Percentiles rank a stretch among this genome's conserved stretches.
Evolutionary conservation across 2,113 vertebrate species (phyloP).

Genomic region (Rhinoptilus africanus): DNA sequence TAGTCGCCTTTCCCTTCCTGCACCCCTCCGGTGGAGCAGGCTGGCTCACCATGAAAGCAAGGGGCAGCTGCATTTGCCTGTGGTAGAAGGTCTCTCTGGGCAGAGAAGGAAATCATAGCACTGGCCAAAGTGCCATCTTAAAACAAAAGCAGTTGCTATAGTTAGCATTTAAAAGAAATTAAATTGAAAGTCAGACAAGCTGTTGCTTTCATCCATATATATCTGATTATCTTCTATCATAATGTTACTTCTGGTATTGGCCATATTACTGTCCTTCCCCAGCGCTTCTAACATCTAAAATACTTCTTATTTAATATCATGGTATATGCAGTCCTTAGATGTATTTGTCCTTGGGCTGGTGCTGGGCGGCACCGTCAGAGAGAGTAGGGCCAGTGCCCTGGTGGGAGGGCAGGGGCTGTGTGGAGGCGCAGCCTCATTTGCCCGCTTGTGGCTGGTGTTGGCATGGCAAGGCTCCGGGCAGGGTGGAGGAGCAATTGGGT

Average conservation of each 20-base stretch:
- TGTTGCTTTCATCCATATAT: neutral
- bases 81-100: neutral
- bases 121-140: neutral
- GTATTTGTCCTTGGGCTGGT: neutral
- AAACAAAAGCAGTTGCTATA: neutral
- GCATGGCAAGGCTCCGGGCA: neutral
- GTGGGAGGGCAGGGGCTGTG: neutral
- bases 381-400: neutral
- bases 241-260: neutral
- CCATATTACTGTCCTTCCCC: neutral
- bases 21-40: too few species aligned
- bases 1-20: neutral
- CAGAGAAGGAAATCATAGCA: neutral
- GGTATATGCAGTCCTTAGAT: neutral
- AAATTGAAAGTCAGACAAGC: neutral
- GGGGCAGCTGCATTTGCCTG: neutral
- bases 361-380: neutral
- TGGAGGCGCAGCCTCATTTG: neutral
- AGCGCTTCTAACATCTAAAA: neutral
- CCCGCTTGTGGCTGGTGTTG: neutral
- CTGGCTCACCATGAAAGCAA: neutral
- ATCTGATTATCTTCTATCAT: neutral
- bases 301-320: neutral
- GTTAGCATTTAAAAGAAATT: neutral
- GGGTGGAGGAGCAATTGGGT: neutral